phyloP scores from a whole-genome alignment of 1,140 invertebrate species.

The Pseudomyrmex dendroicus region DNA sequence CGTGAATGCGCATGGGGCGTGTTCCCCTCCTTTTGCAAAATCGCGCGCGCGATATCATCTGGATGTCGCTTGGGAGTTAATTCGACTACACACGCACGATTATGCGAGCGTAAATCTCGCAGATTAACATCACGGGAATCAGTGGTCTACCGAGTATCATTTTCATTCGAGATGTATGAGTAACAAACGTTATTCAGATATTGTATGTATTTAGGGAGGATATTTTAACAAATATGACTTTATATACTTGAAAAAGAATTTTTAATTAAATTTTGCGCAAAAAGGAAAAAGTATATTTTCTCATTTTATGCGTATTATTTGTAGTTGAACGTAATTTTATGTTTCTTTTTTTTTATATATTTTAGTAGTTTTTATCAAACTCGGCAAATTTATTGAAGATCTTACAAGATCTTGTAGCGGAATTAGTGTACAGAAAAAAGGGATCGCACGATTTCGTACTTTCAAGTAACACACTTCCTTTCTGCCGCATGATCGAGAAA shows the following conservation, averaged over 20 bases:
- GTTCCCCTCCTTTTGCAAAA: slow-evolving; percentile 17
- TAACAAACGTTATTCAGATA: not conserved
- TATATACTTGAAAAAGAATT: not conserved
- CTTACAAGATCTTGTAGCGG: not conserved
- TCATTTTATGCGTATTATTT: not conserved
- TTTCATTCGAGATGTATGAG: not conserved
- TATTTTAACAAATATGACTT: too few relatives aligned
- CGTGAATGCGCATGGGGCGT: not conserved
- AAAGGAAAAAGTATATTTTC: not conserved
- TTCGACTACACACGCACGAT: slow-evolving; percentile 16
- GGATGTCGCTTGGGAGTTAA: not conserved
- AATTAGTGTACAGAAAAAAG: not conserved
- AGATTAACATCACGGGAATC: slow-evolving; percentile 11
- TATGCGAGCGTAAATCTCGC: not conserved
- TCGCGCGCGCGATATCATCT: slow-evolving; percentile 17
- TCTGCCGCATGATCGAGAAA: slow-evolving; percentile 5
- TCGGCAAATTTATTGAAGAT: too few relatives aligned
- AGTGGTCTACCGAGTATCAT: not conserved
- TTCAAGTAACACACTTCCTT: slow-evolving; percentile 5
- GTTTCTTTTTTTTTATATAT: too few relatives aligned
- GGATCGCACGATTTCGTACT: slow-evolving; percentile 3
- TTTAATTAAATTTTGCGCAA: not conserved
- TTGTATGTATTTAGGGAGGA: too few relatives aligned
- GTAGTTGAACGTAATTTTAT: too few relatives aligned
- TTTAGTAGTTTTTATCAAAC: too few relatives aligned